Base-by-base conservation (phyloP, 2,888 invertebrate species). In the Eilema griseolum region DNA sequence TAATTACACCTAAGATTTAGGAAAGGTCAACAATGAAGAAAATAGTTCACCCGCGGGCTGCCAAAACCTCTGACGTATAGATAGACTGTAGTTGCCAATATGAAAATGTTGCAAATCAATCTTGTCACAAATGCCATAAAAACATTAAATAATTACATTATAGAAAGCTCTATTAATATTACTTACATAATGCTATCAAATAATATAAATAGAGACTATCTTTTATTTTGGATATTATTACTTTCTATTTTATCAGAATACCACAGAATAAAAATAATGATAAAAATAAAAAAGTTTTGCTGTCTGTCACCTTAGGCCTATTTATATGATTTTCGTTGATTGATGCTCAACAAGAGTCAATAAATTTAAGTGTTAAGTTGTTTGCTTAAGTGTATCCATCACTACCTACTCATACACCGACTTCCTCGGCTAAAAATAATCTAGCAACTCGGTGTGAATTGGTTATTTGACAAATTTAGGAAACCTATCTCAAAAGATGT, bases 1-100 rank as follows among this genome's bases (percentile, higher is more conserved):
- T 94, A 94, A 95, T 94, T 94, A 95, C 95, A 95, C 95, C 94
- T 94, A 92, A 95, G 95, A 95, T 95, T 95, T 95, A 95, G 95
- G 95, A 95, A 95, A 95, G 95, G 95, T 95, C 95, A 95, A 95
- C 95, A 95, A 95, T 95, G 94, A 94, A 95, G 95, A 95, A 95
- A 95, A 95, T 95, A 95, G 94, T 95, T 94, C 95, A 95, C 95
- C 95, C 94, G 95, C 94, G 94, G 95, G 90, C 93, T 95, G 95
- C 95, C 95, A 95, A 95, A 95, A 93, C 89, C 95, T 94, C 94
- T 95, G 95, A 95, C 92, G 91, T 92, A 91, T 89, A 80, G 85
- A 80, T 75, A 82, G 77, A 69, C 74, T 24, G 67, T 78, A 66
- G 77, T 77, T 80, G 76, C 78, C 76, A 77, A 67, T 68, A 67